These are phyloP conservation scores for Periparus ater DNA, from an alignment of 2,797 vertebrate genomes.

Conservation along the genomic window DNA sequence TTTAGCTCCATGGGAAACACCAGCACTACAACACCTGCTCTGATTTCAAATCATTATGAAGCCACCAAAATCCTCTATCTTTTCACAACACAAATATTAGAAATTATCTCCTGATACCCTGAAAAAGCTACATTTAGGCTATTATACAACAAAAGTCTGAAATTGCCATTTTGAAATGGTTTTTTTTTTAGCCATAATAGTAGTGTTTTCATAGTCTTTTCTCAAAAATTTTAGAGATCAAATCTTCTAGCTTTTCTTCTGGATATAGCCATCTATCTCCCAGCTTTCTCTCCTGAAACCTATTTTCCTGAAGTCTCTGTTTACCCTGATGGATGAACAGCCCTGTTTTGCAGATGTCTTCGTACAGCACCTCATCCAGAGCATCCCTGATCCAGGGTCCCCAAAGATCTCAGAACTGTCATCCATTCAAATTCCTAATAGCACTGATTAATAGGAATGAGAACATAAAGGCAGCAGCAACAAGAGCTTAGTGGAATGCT, in stretches of 20 bases:
- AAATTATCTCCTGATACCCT: background rate
- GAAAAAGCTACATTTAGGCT: background rate
- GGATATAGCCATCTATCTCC: background rate
- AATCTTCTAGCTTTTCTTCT: background rate
- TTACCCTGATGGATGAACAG: background rate
- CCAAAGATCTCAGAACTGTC: background rate
- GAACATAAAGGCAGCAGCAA: conserved; percentile 16
- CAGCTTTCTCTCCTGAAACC: background rate
- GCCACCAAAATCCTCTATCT: background rate
- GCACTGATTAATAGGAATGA: background rate
- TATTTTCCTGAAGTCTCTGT: background rate
- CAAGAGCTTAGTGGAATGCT: conserved; percentile 28
- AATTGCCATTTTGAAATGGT: background rate
- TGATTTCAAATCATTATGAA: background rate
- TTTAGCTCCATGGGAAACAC: background rate
- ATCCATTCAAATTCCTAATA: background rate
- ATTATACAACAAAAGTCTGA: background rate
- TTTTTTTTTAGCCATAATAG: background rate
- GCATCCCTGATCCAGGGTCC: background rate
- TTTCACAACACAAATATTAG: background rate
- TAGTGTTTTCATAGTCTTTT: background rate
- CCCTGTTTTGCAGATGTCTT: background rate
- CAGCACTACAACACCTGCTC: background rate
- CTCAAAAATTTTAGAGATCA: background rate
- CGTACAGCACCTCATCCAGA: background rate